Evolutionary conservation across 2,888 invertebrate species (phyloP).

Genomic region (Cantharis flavilabris): DNA sequence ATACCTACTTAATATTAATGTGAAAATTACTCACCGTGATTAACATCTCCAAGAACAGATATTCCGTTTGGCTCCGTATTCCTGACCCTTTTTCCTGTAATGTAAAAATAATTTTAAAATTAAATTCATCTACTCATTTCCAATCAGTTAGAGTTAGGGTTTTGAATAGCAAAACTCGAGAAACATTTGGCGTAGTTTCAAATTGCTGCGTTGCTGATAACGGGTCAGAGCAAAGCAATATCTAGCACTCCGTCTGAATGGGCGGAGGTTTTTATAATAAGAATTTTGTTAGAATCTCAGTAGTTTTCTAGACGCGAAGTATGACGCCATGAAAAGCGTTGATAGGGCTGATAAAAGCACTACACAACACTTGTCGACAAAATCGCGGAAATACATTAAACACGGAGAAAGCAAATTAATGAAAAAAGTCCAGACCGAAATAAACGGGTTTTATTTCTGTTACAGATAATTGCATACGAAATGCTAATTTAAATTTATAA

Average conservation of each 20-base stretch:
- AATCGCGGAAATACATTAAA: conserved; percentile 33
- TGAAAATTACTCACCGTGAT: conserved; percentile 54
- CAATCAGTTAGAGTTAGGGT: conserved; percentile 36
- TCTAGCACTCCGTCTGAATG: conserved; percentile 34
- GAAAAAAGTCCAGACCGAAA: conserved; percentile 4
- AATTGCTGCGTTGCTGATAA: conserved; percentile 40
- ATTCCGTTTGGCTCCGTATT: conserved; percentile 55
- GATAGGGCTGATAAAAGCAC: conserved; percentile 36
- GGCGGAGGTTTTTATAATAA: conserved; percentile 42
- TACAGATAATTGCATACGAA: conserved; percentile 16
- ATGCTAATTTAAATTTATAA: conserved; percentile 31
- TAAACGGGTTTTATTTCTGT: neutral
- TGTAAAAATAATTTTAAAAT: conserved; percentile 30
- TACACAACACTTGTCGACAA: conserved; percentile 38
- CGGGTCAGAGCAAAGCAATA: conserved; percentile 37
- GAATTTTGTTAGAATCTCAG: conserved; percentile 40
- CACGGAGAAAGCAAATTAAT: conserved; percentile 12
- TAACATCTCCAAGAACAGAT: conserved; percentile 54
- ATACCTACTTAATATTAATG: conserved; percentile 40
- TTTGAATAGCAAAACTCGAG: conserved; percentile 34
- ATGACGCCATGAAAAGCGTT: conserved; percentile 34
- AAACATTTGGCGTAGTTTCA: conserved; percentile 45
- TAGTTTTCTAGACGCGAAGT: conserved; percentile 31
- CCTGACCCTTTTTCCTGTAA: conserved; percentile 53
- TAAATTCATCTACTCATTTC: conserved; percentile 34